These are phyloP conservation scores for Harpagoxenus sublaevis DNA, from an alignment of 2,888 invertebrate species.

Conservation along the genomic window DNA sequence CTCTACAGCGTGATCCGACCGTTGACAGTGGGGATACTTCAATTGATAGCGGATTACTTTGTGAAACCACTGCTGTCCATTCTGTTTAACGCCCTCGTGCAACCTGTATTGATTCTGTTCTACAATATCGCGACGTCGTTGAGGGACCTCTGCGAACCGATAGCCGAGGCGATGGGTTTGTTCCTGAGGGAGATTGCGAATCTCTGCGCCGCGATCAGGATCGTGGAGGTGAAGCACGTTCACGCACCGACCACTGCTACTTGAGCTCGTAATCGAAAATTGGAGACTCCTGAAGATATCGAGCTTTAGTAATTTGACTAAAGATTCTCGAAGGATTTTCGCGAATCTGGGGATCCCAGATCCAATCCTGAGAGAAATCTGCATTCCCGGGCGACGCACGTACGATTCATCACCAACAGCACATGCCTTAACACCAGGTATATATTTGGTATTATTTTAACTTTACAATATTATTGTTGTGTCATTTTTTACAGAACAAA, in stretches of 20 bases:
- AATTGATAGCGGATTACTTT: conserved; percentile 90
- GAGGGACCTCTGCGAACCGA: conserved; percentile 89
- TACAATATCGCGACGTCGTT: conserved; percentile 89
- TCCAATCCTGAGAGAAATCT: background rate
- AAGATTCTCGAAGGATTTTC: background rate
- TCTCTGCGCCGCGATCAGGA: conserved; percentile 86
- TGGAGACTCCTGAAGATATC: background rate
- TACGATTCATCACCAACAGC: conserved; percentile 59
- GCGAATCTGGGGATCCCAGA: background rate
- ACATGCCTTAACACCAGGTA: conserved; percentile 84
- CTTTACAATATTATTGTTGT: conserved; percentile 85
- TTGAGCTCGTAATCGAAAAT: conserved; percentile 51
- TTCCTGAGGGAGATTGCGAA: conserved; percentile 87
- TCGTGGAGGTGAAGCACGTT: conserved; percentile 86
- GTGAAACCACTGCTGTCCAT: conserved; percentile 90
- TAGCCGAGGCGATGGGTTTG: conserved; percentile 88
- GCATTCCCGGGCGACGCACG: background rate
- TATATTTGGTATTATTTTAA: conserved; percentile 85
- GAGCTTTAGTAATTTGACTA: background rate
- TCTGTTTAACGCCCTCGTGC: conserved; percentile 89
- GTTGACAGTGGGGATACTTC: conserved; percentile 88
- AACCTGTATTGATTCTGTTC: conserved; percentile 90
- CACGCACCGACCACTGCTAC: conserved; percentile 62
- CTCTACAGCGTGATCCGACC: conserved; percentile 88
- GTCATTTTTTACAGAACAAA: conserved; percentile 83